Evolutionary conservation across 2,113 vertebrate species (phyloP).

Genomic region (Romanogobio albipinnatus): DNA sequence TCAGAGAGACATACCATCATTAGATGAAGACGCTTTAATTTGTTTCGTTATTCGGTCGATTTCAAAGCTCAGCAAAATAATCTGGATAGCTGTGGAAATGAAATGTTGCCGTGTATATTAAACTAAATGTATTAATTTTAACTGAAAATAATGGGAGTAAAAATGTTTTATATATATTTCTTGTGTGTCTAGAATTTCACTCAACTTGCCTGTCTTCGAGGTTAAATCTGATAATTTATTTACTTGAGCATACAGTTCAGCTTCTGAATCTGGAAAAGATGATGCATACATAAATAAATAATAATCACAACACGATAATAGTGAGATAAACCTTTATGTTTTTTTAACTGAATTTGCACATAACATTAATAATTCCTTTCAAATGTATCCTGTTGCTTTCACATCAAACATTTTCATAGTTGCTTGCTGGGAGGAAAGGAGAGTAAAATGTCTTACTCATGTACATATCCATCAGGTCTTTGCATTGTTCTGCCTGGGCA

Average conservation of each 20-base stretch:
- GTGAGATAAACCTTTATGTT: neutral
- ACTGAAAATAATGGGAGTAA: neutral
- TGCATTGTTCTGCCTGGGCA: neutral
- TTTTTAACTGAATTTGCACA: neutral
- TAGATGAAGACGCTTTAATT: neutral
- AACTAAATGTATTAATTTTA: neutral
- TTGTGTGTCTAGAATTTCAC: neutral
- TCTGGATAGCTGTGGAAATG: neutral
- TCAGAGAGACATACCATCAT: neutral
- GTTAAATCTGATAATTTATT: neutral
- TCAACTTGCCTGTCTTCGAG: constrained; percentile 2
- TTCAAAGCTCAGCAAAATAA: constrained; percentile 22
- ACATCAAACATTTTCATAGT: neutral
- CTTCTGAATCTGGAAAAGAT: neutral
- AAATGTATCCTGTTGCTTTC: neutral
- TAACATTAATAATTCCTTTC: neutral
- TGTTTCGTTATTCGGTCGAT: neutral
- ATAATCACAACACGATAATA: neutral
- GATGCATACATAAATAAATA: neutral
- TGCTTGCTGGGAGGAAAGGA: neutral
- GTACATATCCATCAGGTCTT: neutral
- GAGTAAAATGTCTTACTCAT: neutral
- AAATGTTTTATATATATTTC: neutral
- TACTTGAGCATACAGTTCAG: neutral
- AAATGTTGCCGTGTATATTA: neutral